Evolutionary conservation across 2,888 invertebrate genomes (phyloP).

Genomic region (Trachelus iudaicus): DNA sequence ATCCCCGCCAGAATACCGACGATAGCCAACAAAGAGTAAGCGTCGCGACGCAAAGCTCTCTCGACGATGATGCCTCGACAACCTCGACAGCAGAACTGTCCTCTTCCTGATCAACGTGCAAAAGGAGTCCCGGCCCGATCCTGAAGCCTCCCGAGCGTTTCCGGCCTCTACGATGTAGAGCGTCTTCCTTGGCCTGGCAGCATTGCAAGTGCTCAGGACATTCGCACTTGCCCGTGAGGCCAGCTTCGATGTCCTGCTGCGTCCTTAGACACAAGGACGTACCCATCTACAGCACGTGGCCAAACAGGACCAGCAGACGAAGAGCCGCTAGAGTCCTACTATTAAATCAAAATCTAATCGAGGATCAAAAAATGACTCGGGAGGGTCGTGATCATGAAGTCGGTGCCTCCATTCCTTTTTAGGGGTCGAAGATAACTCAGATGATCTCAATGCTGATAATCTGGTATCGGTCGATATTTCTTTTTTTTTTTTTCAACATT

Average conservation of each 20-base stretch:
- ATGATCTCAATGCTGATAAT: neutral
- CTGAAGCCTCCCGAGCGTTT: constrained; percentile 48
- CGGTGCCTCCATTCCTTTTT: constrained; percentile 46
- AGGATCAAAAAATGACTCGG: constrained; percentile 11
- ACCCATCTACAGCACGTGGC: constrained; percentile 52
- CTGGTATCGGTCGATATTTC: neutral
- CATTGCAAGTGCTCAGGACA: constrained; percentile 46
- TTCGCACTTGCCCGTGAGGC: constrained; percentile 39
- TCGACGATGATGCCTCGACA: constrained; percentile 53
- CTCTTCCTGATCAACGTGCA: constrained; percentile 54
- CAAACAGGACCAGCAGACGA: constrained; percentile 36
- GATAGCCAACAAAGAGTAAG: constrained; percentile 33
- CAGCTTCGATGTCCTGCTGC: constrained; percentile 45
- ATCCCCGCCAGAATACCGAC: constrained; percentile 65
- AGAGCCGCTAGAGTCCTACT: neutral
- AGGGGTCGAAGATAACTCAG: neutral
- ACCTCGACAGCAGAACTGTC: constrained; percentile 43
- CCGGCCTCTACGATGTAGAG: constrained; percentile 32
- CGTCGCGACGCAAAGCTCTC: constrained; percentile 57
- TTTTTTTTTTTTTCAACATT: neutral
- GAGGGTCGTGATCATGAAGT: constrained; percentile 37
- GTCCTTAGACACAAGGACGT: constrained; percentile 38
- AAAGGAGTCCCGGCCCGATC: constrained; percentile 31
- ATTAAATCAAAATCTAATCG: neutral
- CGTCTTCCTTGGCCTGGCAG: constrained; percentile 35